These are phyloP conservation scores for Chymomyza caudatula DNA, from an alignment of 2,888 invertebrate species.

Conservation along the genomic window DNA sequence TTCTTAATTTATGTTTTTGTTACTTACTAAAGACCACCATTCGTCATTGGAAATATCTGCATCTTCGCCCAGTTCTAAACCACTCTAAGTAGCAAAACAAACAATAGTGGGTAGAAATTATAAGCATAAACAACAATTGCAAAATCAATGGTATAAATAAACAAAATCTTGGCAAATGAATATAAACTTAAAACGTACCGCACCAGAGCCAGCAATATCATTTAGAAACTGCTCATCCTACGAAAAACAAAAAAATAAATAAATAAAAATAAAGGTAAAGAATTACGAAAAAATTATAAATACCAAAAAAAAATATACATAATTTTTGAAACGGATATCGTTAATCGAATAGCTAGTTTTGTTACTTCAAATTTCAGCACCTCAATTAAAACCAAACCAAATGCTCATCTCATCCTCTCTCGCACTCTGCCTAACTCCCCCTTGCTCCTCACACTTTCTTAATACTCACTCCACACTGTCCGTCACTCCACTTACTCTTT, in stretches of 20 bases:
- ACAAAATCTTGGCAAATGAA: not conserved
- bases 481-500: too few species aligned
- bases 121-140: slow-evolving; percentile 12
- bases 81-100: slow-evolving; percentile 25
- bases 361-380: too few species aligned
- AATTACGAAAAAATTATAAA: not conserved
- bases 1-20: not conserved
- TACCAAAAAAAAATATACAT: slow-evolving; percentile 9
- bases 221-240: slow-evolving; percentile 6
- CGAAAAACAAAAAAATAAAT: slow-evolving; percentile 11
- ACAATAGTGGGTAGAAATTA: slow-evolving; percentile 14
- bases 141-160: slow-evolving; percentile 7
- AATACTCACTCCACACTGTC: too few species aligned
- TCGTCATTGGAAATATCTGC: slow-evolving; percentile 39
- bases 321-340: too few species aligned
- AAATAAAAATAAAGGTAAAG: slow-evolving; percentile 1
- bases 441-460: too few species aligned
- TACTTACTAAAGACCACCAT: slow-evolving; percentile 39
- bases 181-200: slow-evolving; percentile 32
- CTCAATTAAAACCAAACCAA: too few species aligned
- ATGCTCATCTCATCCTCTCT: too few species aligned
- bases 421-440: too few species aligned
- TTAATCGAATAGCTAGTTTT: too few species aligned
- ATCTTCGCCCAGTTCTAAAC: slow-evolving; percentile 31
- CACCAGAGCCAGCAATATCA: slow-evolving; percentile 31